A percentile compares a stretch with the other conserved stretches of the same genome.
Evolutionary conservation across 2,113 vertebrate species (phyloP).

Genomic region (Sturnira hondurensis): DNA sequence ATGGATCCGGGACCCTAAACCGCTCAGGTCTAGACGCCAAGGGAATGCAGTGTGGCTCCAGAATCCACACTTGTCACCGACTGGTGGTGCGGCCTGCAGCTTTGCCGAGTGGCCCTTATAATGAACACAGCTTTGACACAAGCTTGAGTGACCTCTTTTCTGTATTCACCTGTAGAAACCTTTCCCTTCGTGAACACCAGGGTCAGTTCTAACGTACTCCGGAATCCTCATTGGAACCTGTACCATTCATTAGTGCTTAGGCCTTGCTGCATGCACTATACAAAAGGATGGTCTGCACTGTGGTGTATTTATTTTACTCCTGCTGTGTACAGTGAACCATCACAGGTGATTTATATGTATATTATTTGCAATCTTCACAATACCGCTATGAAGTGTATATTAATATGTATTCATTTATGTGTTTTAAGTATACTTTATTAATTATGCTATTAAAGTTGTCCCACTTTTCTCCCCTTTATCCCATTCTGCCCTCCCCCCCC

Average conservation of each 20-base stretch:
- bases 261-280: neutral
- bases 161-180: neutral
- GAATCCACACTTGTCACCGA: too few species aligned
- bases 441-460: too few species aligned
- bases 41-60: neutral
- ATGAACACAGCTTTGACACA: too few species aligned
- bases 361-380: neutral
- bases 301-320: neutral
- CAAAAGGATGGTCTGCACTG: neutral
- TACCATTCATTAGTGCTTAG: neutral
- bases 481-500: too few species aligned
- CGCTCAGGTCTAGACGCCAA: neutral
- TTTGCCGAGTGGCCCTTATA: neutral
- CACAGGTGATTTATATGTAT: neutral
- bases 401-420: neutral
- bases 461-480: too few species aligned
- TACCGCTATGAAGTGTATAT: neutral
- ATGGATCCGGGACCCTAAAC: neutral
- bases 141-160: fast-evolving
- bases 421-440: too few species aligned
- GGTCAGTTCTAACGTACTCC: fast-evolving
- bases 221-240: neutral
- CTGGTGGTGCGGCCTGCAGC: fast-evolving
- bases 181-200: neutral
- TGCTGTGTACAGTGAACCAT: neutral